A percentile compares a stretch with the other conserved stretches of the same genome.
These are phyloP conservation scores for Perizoma flavofasciatum DNA, from an alignment of 2,888 invertebrate species.

Conservation along the genomic window DNA sequence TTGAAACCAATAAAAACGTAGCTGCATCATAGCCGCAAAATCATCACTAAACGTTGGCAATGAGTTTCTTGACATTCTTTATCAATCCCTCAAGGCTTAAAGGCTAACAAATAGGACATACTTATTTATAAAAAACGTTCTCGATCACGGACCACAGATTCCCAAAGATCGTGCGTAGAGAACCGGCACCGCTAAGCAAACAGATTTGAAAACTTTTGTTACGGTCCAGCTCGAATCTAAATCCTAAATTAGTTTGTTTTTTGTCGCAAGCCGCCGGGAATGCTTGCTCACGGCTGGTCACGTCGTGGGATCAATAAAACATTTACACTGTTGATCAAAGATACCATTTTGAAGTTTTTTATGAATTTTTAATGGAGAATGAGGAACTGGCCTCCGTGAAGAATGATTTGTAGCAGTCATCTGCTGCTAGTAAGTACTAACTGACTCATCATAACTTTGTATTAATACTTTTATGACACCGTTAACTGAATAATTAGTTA, in stretches of 20 bases:
- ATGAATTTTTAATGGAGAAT: conserved; percentile 24
- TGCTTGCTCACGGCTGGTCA: conserved; percentile 68
- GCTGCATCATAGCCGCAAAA: conserved; percentile 1
- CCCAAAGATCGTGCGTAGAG: conserved; percentile 75
- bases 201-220: conserved; percentile 65
- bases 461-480: neutral
- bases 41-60: neutral
- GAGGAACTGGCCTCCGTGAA: conserved; percentile 30
- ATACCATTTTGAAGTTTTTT: conserved; percentile 29
- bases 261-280: conserved; percentile 60
- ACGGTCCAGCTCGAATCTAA: conserved; percentile 69
- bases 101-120: conserved; percentile 5
- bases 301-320: conserved; percentile 55
- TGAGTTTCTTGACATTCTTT: neutral
- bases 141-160: conserved; percentile 57
- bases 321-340: conserved; percentile 42
- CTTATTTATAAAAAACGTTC: conserved; percentile 25
- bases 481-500: too few relatives aligned
- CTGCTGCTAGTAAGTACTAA: conserved; percentile 8
- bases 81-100: neutral
- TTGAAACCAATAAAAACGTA: conserved; percentile 18
- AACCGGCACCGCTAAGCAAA: conserved; percentile 69
- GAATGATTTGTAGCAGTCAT: conserved; percentile 25
- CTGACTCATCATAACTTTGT: conserved; percentile 19
- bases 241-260: conserved; percentile 78